Evolutionary conservation across 1,140 invertebrate species (phyloP).

Genomic region (Hydropsyche tenuis): DNA sequence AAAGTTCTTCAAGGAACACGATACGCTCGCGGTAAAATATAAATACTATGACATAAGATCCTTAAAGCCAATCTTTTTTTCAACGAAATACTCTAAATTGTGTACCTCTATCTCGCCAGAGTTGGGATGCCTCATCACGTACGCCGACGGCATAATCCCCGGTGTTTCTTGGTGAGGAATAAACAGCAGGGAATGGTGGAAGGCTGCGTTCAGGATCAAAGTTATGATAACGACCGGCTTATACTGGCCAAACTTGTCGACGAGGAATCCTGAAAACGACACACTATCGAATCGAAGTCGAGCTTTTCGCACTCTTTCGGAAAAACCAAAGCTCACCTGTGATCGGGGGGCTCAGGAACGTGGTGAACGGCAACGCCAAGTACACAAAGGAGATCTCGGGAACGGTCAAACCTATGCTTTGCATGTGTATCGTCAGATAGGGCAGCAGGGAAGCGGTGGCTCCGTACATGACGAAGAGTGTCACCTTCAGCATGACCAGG

Average conservation of each 20-base stretch:
- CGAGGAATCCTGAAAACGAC: slow-evolving; percentile 70
- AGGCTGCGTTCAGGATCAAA: slow-evolving; percentile 73
- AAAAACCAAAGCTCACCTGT: slow-evolving; percentile 66
- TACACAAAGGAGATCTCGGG: slow-evolving; percentile 86
- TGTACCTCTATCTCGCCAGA: slow-evolving; percentile 71
- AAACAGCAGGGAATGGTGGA: slow-evolving; percentile 74
- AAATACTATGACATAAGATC: slow-evolving; percentile 41
- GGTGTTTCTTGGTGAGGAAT: slow-evolving; percentile 78
- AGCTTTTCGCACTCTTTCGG: not conserved
- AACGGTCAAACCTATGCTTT: slow-evolving; percentile 81
- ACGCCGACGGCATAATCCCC: slow-evolving; percentile 72
- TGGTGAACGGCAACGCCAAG: slow-evolving; percentile 80
- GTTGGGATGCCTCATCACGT: slow-evolving; percentile 73
- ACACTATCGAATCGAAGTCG: not conserved
- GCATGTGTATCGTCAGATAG: slow-evolving; percentile 87
- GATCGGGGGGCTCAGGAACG: slow-evolving; percentile 79
- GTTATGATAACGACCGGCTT: slow-evolving; percentile 78
- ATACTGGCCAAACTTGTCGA: slow-evolving; percentile 82
- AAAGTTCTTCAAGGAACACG: slow-evolving; percentile 60
- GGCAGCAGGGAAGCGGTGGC: slow-evolving; percentile 81
- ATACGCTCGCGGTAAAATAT: slow-evolving; percentile 50
- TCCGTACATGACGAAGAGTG: slow-evolving; percentile 81
- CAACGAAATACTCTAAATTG: not conserved
- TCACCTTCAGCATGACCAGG: slow-evolving; percentile 78
- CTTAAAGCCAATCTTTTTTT: not conserved